Conservation (phyloP, 1,140 invertebrate genomes). For the Pachyrhynchus sulphureomaculatus region DNA sequence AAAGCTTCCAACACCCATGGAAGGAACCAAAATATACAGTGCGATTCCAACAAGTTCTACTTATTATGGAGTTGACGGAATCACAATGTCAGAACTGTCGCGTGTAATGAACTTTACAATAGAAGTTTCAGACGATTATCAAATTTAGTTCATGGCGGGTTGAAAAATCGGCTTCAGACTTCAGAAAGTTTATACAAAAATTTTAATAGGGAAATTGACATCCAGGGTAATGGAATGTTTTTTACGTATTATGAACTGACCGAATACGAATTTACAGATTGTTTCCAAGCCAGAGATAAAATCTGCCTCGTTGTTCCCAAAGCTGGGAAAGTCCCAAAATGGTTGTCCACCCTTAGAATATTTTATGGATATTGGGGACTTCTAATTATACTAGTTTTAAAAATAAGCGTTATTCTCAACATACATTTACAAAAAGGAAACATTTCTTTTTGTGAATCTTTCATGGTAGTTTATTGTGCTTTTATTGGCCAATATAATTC, state of each 20-base stretch:
- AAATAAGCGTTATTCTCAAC: neutral
- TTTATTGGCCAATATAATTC: neutral
- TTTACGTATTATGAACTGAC: neutral
- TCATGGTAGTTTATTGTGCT: neutral
- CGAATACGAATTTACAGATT: conserved; percentile 5
- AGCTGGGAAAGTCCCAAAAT: conserved; percentile 3
- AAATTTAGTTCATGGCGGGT: too few species aligned
- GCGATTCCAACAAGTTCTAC: neutral
- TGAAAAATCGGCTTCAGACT: too few species aligned
- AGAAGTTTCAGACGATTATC: too few species aligned
- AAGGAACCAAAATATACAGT: conserved; percentile 8
- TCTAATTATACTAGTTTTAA: too few species aligned
- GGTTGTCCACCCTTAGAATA: conserved; percentile 1
- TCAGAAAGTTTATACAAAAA: neutral
- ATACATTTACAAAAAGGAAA: neutral
- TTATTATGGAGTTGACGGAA: neutral
- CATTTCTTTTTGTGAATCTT: neutral
- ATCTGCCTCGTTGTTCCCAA: conserved; percentile 11
- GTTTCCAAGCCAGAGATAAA: conserved; percentile 1
- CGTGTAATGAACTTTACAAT: conserved; percentile 14
- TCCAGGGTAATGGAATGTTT: conserved; percentile 3
- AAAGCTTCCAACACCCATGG: neutral
- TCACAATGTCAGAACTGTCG: neutral
- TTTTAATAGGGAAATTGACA: neutral
- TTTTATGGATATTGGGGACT: too few species aligned